Evolutionary conservation across 2,797 vertebrate genomes (phyloP).

Genomic region (Rhinogobio ventralis): DNA sequence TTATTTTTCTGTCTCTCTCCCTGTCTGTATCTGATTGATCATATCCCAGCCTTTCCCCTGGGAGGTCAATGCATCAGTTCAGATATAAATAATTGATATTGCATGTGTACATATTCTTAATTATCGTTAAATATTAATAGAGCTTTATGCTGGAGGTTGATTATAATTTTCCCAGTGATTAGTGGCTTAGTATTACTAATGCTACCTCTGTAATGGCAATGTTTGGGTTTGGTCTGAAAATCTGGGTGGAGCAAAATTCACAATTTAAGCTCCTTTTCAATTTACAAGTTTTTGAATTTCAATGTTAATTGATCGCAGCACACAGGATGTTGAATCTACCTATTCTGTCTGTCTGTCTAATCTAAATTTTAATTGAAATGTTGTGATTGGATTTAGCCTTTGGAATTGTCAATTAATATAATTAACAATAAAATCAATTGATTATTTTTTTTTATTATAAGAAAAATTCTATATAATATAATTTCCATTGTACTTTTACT

Average conservation of each 20-base stretch:
- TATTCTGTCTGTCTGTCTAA: background rate
- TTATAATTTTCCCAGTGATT: conserved; percentile 64
- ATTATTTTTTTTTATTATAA: background rate
- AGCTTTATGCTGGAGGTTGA: conserved; percentile 62
- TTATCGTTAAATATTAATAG: conserved; percentile 77
- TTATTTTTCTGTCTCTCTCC: conserved; percentile 37
- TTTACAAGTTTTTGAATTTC: background rate
- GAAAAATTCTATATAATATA: too few species aligned
- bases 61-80: conserved; percentile 75
- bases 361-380: background rate
- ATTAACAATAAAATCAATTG: background rate
- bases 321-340: background rate
- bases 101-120: conserved; percentile 77
- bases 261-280: background rate
- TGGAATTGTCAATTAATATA: background rate
- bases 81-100: conserved; percentile 75
- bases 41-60: conserved; percentile 68
- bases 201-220: conserved; percentile 5
- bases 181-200: conserved; percentile 56
- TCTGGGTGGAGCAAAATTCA: background rate
- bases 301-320: background rate
- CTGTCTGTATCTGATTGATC: conserved; percentile 68
- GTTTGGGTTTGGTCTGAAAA: conserved; percentile 9
- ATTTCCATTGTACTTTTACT: background rate
- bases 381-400: background rate